These are phyloP conservation scores for Drosophila lacteicornis DNA, from an alignment of 1,140 invertebrate genomes.

Conservation along the genomic window DNA sequence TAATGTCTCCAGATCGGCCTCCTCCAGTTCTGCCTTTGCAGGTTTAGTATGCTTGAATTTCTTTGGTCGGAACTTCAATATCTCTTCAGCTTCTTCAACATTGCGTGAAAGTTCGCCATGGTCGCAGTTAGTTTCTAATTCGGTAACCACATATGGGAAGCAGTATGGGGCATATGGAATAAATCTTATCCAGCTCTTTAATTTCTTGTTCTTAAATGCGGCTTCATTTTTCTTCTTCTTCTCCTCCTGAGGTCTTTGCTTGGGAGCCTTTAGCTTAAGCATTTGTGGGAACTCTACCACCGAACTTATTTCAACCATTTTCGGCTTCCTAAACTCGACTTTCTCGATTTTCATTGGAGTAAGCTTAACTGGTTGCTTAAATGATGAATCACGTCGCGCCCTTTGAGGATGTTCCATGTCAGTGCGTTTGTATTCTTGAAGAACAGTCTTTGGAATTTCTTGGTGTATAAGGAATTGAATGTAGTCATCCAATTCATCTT, in stretches of 20 bases:
- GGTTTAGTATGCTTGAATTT: conserved; percentile 69
- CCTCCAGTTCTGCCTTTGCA: conserved; percentile 60
- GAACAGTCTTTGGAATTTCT: conserved; percentile 84
- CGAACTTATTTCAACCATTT: conserved; percentile 74
- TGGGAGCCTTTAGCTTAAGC: conserved; percentile 80
- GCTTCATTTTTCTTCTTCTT: conserved; percentile 84
- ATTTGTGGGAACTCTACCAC: conserved; percentile 77
- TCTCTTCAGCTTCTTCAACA: conserved; percentile 74
- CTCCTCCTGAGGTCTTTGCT: conserved; percentile 82
- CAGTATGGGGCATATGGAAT: conserved; percentile 77
- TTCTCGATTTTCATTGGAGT: conserved; percentile 78
- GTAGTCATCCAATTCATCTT: conserved; percentile 82
- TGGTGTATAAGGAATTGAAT: conserved; percentile 80
- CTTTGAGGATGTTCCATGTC: conserved; percentile 75
- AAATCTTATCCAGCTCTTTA: conserved; percentile 79
- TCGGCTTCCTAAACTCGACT: conserved; percentile 66
- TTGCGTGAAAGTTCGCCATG: conserved; percentile 78
- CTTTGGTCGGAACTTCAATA: conserved; percentile 65
- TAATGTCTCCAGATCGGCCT: conserved; percentile 46
- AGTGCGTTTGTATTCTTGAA: conserved; percentile 75
- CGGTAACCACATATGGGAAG: conserved; percentile 61
- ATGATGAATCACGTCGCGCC: conserved; percentile 71
- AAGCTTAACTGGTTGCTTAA: conserved; percentile 72
- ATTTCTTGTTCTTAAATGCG: conserved; percentile 72
- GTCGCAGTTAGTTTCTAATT: conserved; percentile 59